Percentiles rank a stretch among this genome's conserved stretches.
phyloP scores from a whole-genome alignment of 2,888 invertebrate species.

The Eumerus sabulonum region DNA sequence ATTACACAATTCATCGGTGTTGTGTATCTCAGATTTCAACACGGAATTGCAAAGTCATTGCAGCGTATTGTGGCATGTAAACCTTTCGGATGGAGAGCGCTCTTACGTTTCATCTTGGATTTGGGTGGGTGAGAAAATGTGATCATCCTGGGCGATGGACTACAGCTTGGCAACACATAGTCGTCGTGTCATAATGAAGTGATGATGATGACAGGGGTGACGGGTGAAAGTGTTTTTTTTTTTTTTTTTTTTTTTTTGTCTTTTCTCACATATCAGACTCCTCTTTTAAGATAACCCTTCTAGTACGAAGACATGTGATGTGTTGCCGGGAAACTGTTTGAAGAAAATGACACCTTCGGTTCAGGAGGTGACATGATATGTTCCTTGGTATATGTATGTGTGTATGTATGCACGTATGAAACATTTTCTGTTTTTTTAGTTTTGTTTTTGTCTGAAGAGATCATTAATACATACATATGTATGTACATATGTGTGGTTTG shows the following conservation, averaged over 20 bases:
- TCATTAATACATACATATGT: too few species aligned
- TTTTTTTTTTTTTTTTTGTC: conserved; percentile 2
- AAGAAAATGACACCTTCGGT: conserved; percentile 44
- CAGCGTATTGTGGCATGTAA: conserved; percentile 35
- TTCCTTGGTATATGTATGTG: conserved; percentile 37
- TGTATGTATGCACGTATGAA: too few species aligned
- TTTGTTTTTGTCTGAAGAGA: background rate
- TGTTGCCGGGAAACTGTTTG: conserved; percentile 38
- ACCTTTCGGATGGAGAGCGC: too few species aligned
- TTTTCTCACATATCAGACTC: conserved; percentile 5
- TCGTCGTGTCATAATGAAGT: conserved; percentile 45
- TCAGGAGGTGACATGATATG: conserved; percentile 26
- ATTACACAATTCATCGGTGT: conserved; percentile 56
- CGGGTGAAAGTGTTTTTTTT: conserved; percentile 59
- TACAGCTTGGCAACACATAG: conserved; percentile 18
- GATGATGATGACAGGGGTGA: conserved; percentile 55
- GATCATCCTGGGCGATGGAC: conserved; percentile 19
- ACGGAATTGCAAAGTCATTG: conserved; percentile 51
- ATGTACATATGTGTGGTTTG: too few species aligned
- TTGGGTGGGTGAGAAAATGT: conserved; percentile 31
- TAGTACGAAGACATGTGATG: conserved; percentile 30
- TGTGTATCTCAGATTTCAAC: conserved; percentile 46
- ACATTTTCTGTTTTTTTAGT: too few species aligned
- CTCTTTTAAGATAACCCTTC: conserved; percentile 28
- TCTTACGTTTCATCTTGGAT: too few species aligned